Conservation (phyloP, 1,140 invertebrate genomes). For the Orchestia grillus region DNA sequence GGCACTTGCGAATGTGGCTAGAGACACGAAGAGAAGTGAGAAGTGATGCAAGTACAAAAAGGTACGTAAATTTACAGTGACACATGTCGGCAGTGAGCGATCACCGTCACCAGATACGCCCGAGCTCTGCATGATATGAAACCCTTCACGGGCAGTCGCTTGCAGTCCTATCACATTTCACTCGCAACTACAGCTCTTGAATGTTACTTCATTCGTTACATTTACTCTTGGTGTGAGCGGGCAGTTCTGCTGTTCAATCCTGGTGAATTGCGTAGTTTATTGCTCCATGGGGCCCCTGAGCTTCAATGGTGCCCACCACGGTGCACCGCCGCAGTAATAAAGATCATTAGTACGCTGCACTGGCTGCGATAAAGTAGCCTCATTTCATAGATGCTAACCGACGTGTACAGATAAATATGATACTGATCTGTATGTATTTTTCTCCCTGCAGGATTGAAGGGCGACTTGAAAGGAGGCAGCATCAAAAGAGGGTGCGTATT, state of each 20-base stretch:
- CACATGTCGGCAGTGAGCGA: background rate
- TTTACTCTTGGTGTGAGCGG: background rate
- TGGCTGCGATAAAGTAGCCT: too few relatives aligned
- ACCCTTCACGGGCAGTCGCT: background rate
- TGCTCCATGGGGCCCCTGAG: background rate
- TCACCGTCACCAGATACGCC: background rate
- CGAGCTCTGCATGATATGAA: background rate
- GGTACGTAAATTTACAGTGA: background rate
- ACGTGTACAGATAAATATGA: too few relatives aligned
- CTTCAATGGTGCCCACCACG: background rate
- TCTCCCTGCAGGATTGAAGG: slow-evolving; percentile 71
- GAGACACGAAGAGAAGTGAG: background rate
- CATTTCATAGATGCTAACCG: too few relatives aligned
- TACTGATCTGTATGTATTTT: background rate
- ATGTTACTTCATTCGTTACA: background rate
- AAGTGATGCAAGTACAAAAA: background rate
- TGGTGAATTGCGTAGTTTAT: background rate
- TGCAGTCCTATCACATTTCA: background rate
- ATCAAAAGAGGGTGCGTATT: slow-evolving; percentile 72
- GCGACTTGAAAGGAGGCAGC: slow-evolving; percentile 71
- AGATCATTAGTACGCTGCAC: background rate
- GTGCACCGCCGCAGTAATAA: background rate
- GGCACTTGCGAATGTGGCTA: background rate
- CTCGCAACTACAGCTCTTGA: background rate
- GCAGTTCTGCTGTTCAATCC: background rate